Conservation (phyloP, 2,888 invertebrate genomes). For the Drosophila nr. perissopoda region DNA sequence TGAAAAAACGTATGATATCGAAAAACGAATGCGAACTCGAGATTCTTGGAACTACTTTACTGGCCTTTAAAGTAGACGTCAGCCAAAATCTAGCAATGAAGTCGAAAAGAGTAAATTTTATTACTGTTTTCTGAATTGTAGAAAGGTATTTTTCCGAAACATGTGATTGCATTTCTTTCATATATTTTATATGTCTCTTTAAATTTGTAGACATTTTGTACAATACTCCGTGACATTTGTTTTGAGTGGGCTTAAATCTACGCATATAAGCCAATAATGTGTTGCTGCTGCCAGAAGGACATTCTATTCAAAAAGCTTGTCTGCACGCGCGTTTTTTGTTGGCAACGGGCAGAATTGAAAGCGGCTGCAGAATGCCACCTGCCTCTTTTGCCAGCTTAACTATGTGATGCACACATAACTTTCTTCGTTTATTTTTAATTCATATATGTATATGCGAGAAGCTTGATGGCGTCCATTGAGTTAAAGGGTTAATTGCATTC, state of each 20-base stretch:
- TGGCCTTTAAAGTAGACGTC: background rate
- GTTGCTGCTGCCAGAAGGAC: background rate
- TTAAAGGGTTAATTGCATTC: constrained; percentile 70
- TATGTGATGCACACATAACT: constrained; percentile 4
- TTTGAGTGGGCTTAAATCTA: background rate
- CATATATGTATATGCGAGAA: background rate
- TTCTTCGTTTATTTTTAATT: background rate
- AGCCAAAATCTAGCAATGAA: background rate
- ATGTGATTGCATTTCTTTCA: background rate
- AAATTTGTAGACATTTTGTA: background rate
- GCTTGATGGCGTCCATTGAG: constrained; percentile 25
- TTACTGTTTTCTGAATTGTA: background rate
- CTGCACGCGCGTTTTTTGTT: background rate
- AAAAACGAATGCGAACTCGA: background rate
- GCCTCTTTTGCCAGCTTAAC: constrained; percentile 12
- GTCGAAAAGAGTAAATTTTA: background rate
- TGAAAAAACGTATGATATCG: background rate
- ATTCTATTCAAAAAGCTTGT: background rate
- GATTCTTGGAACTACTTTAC: background rate
- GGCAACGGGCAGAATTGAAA: background rate
- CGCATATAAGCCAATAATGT: background rate
- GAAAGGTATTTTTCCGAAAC: background rate
- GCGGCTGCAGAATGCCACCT: constrained; percentile 4
- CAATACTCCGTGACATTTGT: background rate
- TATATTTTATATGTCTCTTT: background rate